phyloP scores from a whole-genome alignment of 2,797 vertebrate species.

The Parauchenoglanis ngamensis region DNA sequence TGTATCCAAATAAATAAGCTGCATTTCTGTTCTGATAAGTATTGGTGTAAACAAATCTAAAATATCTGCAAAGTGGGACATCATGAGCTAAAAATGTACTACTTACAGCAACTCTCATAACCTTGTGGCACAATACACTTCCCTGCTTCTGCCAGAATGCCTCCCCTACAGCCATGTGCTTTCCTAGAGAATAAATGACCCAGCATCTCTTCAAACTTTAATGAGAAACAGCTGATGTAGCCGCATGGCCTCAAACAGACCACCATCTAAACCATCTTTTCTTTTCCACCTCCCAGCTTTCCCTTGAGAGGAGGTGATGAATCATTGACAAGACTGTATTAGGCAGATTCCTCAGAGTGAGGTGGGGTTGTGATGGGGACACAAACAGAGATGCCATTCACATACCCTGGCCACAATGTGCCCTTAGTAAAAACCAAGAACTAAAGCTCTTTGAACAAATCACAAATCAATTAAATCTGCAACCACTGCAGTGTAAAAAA shows the following conservation, averaged over 20 bases:
- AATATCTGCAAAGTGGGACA: neutral
- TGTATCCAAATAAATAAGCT: neutral
- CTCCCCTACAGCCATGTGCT: neutral
- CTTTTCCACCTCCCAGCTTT: slow-evolving; percentile 48
- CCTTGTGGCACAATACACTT: neutral
- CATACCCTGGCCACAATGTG: neutral
- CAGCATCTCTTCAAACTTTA: slow-evolving; percentile 58
- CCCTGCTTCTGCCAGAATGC: neutral
- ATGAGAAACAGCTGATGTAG: slow-evolving; percentile 61
- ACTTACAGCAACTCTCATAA: slow-evolving; percentile 11
- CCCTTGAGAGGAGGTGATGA: slow-evolving; percentile 49
- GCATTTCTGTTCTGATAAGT: neutral
- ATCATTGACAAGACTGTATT: slow-evolving; percentile 56
- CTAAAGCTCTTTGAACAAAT: neutral
- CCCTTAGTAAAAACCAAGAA: neutral
- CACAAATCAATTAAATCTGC: neutral
- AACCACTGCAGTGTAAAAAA: neutral
- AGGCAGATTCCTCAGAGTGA: slow-evolving; percentile 36
- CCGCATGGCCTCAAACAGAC: slow-evolving; percentile 33
- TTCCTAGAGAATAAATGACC: slow-evolving; percentile 36
- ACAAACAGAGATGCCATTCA: slow-evolving; percentile 36
- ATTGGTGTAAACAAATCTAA: neutral
- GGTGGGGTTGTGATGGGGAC: slow-evolving; percentile 26
- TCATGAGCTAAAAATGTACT: neutral
- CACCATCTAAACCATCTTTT: slow-evolving; percentile 39